Evolutionary conservation across 1,140 invertebrate genomes (phyloP).

Genomic region (Vanessa atalanta): DNA sequence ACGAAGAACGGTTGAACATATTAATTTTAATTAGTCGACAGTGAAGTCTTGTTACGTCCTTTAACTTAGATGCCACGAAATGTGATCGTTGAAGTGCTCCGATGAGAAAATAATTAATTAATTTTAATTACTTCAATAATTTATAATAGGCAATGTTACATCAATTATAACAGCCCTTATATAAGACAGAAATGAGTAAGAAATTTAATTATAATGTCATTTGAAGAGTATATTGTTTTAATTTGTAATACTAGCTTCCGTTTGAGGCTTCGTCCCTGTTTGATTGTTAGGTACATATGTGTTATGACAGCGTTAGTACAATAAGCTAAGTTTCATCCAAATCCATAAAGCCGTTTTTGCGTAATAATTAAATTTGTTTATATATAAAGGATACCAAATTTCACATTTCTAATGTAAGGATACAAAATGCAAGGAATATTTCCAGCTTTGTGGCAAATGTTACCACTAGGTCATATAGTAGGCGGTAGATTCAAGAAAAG

Average conservation of each 20-base stretch:
- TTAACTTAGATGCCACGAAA: constrained; percentile 1
- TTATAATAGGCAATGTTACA: too few species aligned
- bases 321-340: too few species aligned
- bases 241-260: too few species aligned
- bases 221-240: neutral
- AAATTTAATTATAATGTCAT: too few species aligned
- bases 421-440: constrained; percentile 4
- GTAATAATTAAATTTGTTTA: too few species aligned
- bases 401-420: neutral
- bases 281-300: too few species aligned
- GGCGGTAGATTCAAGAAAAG: constrained; percentile 54
- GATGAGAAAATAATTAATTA: constrained; percentile 9
- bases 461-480: constrained; percentile 45
- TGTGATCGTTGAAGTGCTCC: neutral
- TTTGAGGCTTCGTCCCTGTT: too few species aligned
- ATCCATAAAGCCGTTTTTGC: too few species aligned
- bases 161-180: too few species aligned
- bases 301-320: too few species aligned
- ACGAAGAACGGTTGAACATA: constrained; percentile 36
- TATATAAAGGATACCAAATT: neutral
- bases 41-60: constrained; percentile 23
- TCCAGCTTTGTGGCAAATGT: constrained; percentile 12
- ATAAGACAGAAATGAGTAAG: too few species aligned
- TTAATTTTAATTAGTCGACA: constrained; percentile 41
- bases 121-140: neutral